These are phyloP conservation scores for Drosophila nikananu DNA, from an alignment of 1,140 invertebrate genomes.

Conservation along the genomic window DNA sequence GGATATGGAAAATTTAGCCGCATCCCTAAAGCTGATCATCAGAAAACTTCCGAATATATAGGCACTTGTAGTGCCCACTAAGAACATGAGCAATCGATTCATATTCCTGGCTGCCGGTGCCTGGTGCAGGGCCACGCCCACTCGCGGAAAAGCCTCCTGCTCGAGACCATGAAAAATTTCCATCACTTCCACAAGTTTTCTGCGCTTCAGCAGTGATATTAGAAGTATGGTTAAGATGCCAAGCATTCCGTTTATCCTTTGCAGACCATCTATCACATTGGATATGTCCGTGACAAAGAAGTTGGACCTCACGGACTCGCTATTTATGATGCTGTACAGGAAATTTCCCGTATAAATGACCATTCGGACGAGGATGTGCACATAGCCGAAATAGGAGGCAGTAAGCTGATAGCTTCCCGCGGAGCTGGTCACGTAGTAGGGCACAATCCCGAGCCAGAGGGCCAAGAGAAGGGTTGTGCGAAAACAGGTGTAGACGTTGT, in stretches of 20 bases:
- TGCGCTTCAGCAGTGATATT: conserved; percentile 16
- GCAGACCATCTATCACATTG: conserved; percentile 43
- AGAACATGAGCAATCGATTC: conserved; percentile 17
- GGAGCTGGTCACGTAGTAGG: conserved; percentile 43
- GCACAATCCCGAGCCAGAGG: conserved; percentile 55
- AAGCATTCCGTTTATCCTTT: conserved; percentile 61
- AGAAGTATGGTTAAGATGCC: conserved; percentile 38
- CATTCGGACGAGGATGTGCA: conserved; percentile 43
- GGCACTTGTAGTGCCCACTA: conserved; percentile 3
- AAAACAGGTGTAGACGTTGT: conserved; percentile 59
- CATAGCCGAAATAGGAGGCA: conserved; percentile 28
- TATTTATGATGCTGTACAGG: conserved; percentile 19
- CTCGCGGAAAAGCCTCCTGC: conserved; percentile 39
- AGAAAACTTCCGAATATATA: conserved; percentile 29
- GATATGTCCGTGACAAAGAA: conserved; percentile 52
- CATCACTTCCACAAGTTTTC: conserved; percentile 36
- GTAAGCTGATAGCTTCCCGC: conserved; percentile 4
- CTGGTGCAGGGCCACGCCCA: conserved; percentile 64
- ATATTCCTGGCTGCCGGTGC: conserved; percentile 32
- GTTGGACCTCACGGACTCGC: conserved; percentile 8
- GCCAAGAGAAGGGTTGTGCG: conserved; percentile 45
- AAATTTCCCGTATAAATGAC: conserved; percentile 38
- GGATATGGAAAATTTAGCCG: background rate
- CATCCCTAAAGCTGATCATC: conserved; percentile 4
- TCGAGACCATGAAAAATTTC: conserved; percentile 32